Conservation (phyloP, 1,140 invertebrate species). For the Drosophila prosaltans region DNA sequence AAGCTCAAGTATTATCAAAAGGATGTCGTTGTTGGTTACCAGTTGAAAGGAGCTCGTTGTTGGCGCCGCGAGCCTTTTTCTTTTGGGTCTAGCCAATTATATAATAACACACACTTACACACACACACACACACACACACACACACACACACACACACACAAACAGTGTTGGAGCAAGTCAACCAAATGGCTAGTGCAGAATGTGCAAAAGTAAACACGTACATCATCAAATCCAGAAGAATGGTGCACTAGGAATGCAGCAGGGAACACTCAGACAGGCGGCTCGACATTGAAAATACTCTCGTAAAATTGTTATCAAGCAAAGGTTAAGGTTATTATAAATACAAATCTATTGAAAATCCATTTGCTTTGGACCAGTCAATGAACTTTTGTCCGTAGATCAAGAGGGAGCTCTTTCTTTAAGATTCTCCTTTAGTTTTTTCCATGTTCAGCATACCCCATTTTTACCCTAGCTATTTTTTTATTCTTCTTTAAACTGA, state of each 20-base stretch:
- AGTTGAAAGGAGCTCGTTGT: background rate
- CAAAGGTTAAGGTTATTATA: too few relatives aligned
- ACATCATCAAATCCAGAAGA: slow-evolving; percentile 41
- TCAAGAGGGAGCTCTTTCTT: too few relatives aligned
- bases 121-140: too few relatives aligned
- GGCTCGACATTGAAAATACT: background rate
- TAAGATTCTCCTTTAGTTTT: background rate
- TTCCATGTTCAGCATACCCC: background rate
- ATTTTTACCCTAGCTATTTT: background rate
- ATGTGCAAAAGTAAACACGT: slow-evolving; percentile 35
- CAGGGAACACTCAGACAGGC: background rate
- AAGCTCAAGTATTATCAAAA: slow-evolving; percentile 12
- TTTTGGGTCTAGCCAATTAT: slow-evolving; percentile 54
- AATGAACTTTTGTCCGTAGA: too few relatives aligned
- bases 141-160: too few relatives aligned
- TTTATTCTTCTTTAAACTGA: slow-evolving; percentile 46
- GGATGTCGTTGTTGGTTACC: slow-evolving; percentile 2
- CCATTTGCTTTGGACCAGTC: too few relatives aligned
- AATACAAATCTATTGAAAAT: too few relatives aligned
- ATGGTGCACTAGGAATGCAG: slow-evolving; percentile 31
- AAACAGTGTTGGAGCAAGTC: background rate
- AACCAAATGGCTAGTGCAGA: slow-evolving; percentile 6
- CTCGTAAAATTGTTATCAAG: background rate
- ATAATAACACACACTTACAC: slow-evolving; percentile 40
- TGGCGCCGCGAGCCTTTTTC: slow-evolving; percentile 31